Base-by-base conservation (phyloP, 2,113 vertebrate species). In the Miniopterus natalensis region DNA sequence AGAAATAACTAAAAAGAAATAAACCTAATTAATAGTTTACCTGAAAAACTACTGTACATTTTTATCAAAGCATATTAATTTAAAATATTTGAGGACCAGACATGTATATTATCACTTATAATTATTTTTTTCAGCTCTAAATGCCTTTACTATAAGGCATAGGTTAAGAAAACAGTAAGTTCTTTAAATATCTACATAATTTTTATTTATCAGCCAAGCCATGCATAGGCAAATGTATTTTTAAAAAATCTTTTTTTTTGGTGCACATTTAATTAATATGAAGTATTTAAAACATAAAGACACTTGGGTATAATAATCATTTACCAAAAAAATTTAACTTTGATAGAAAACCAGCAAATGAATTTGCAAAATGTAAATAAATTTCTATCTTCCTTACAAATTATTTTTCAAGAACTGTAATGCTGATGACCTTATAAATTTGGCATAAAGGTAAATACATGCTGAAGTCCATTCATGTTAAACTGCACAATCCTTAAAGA, bases 41-140 rank as follows among this genome's bases (percentile, higher is more conserved):
- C 36, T 53, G 14, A 49, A 95, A 96, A 90, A 47, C 40, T 89
- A 63, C 7, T 49, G 6, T 42, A 49, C 7, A 29, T 65, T 80
- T 93, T 81, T 95, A 45, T 79, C 71, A 87, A 92, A 92, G 36
- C 21, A 90, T 90, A 55, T 92, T 93, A 91, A 92, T 79, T 95
- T 79, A 57, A 97, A 97, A 95, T 92, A 31, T 59, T 86, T 79
- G 68, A 88, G 45, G 27, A 57, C 36, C 9, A 71, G 36, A 31
- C 45, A 79, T 90, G 47, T 47, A 14, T 47, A 92, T 36, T 70
- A 18, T 92, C 42, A 78, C 68, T 91, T 95, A 57, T 74, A 79
- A 88, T 92, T 47, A 84, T 40, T 84, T 88, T 92, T 71, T 84
- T 84, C 45, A 65, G 55, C 42, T 88, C 23, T 88, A 53, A 95